Conservation (phyloP, 2,113 vertebrate species). For the Coptodon bakossiorum region DNA sequence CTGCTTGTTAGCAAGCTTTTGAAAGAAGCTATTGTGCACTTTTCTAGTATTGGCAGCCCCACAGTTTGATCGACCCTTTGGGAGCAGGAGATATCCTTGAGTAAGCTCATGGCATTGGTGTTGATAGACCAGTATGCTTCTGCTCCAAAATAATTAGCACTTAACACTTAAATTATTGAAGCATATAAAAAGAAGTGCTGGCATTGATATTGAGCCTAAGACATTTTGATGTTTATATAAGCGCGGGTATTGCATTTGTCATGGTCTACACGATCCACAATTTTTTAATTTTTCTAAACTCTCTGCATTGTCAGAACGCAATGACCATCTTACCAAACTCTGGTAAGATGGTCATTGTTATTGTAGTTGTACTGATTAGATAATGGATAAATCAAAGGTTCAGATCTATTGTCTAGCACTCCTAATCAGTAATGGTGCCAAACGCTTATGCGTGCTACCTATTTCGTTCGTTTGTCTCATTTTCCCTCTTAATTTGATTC, state of each 20-base stretch:
- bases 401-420: not conserved
- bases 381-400: not conserved
- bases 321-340: not conserved
- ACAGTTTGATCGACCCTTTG: not conserved
- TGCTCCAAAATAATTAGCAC: not conserved
- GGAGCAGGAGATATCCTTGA: not conserved
- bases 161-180: not conserved
- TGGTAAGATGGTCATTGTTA: not conserved
- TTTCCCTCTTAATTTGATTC: not conserved
- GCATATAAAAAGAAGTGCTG: not conserved
- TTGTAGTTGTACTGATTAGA: not conserved
- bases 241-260: fast-evolving
- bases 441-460: not conserved
- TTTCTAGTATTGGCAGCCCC: not conserved
- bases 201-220: not conserved
- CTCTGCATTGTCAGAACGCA: not conserved
- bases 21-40: not conserved
- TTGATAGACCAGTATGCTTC: not conserved
- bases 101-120: not conserved
- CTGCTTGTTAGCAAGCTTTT: not conserved
- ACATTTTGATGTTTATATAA: not conserved
- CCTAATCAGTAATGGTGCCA: fast-evolving
- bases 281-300: fast-evolving
- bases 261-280: fast-evolving
- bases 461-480: not conserved